A percentile compares a stretch with the other conserved stretches of the same genome.
phyloP scores from a whole-genome alignment of 2,888 invertebrate genomes.

The Barypeithes pellucidus region DNA sequence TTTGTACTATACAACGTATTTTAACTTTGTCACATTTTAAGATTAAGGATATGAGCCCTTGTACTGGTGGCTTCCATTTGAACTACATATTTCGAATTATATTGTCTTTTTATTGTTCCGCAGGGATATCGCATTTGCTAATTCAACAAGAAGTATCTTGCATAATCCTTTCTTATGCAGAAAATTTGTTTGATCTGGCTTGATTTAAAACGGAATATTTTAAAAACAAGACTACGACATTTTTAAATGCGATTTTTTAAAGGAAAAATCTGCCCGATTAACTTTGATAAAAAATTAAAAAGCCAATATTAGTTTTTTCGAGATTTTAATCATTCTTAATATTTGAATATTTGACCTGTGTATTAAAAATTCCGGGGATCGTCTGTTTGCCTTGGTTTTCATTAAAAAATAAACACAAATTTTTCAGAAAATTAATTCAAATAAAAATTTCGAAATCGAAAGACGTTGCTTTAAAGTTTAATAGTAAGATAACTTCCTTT shows the following conservation, averaged over 20 bases:
- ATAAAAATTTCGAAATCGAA: conserved; percentile 23
- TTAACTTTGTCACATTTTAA: conserved; percentile 1
- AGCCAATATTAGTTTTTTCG: conserved; percentile 30
- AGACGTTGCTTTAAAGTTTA: conserved; percentile 8
- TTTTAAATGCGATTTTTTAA: neutral
- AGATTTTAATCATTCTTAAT: conserved; percentile 23
- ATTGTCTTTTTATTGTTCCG: neutral
- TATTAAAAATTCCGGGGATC: conserved; percentile 29
- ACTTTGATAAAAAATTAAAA: conserved; percentile 8
- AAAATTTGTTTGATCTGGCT: too few species aligned
- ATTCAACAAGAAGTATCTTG: neutral
- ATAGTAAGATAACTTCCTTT: conserved; percentile 22
- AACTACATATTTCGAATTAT: conserved; percentile 6
- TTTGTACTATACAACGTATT: neutral
- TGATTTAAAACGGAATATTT: neutral
- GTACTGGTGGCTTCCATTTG: neutral
- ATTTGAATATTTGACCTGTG: conserved; percentile 33
- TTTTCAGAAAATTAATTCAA: conserved; percentile 27
- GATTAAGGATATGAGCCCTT: conserved; percentile 10
- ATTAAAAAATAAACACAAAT: conserved; percentile 23
- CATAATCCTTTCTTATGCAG: too few species aligned
- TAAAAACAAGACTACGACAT: neutral
- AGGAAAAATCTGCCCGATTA: conserved; percentile 7
- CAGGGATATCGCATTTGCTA: neutral
- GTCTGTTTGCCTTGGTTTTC: conserved; percentile 26